Conservation (phyloP, 2,797 vertebrate genomes). For the Gastrophryne carolinensis region DNA sequence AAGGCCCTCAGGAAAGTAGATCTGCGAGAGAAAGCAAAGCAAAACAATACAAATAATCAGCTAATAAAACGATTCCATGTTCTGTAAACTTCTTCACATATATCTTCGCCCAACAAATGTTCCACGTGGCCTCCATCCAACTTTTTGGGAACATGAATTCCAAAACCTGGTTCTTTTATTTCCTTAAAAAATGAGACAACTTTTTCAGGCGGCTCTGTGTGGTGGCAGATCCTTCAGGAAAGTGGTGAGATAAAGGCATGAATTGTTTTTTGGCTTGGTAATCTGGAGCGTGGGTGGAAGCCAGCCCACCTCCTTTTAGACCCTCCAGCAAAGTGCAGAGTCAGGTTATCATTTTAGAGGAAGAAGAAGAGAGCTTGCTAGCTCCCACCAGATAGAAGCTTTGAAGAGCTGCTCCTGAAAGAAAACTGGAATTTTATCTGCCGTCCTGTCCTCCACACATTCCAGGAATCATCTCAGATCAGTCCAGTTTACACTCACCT, state of each 20-base stretch:
- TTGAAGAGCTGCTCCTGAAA: slow-evolving; percentile 31
- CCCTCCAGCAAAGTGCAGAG: slow-evolving; percentile 54
- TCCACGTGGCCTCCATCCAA: background rate
- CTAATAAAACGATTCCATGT: too few relatives aligned
- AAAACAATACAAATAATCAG: too few relatives aligned
- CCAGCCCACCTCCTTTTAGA: slow-evolving; percentile 55
- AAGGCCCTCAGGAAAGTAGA: too few relatives aligned
- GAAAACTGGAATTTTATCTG: slow-evolving; percentile 43
- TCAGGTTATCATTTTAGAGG: slow-evolving; percentile 56
- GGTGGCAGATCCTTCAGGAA: background rate
- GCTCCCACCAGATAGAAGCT: slow-evolving; percentile 11
- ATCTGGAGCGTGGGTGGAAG: slow-evolving; percentile 60
- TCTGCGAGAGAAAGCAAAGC: too few relatives aligned
- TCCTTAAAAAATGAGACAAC: background rate
- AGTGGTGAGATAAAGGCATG: background rate
- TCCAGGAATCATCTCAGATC: background rate
- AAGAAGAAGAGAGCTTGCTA: slow-evolving; percentile 48
- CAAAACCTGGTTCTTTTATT: background rate
- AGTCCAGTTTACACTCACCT: background rate
- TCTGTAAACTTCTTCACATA: too few relatives aligned
- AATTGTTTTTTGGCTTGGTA: slow-evolving; percentile 55
- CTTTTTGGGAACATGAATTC: background rate
- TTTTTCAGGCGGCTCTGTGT: background rate
- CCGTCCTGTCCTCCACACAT: slow-evolving; percentile 14
- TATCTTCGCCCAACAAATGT: too few relatives aligned